A percentile compares a stretch with the other conserved stretches of the same genome.
phyloP scores from a whole-genome alignment of 2,888 invertebrate species.

The Drosophila anceps region DNA sequence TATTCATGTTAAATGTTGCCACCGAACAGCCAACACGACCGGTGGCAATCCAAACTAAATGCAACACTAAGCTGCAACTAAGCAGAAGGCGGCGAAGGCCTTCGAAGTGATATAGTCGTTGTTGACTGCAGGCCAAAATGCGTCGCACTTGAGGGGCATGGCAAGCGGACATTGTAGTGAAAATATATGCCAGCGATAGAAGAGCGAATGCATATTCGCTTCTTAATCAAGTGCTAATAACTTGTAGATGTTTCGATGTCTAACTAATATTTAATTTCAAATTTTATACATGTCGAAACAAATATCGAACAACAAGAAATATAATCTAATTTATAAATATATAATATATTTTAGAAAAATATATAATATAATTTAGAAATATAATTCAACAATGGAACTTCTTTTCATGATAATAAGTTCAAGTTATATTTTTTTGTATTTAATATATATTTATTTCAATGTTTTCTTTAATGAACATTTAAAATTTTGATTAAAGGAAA shows the following conservation, averaged over 20 bases:
- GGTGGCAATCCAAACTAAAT: slow-evolving; percentile 71
- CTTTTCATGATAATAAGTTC: not conserved
- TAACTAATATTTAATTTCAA: not conserved
- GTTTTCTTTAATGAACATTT: no score
- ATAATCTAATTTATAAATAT: not conserved
- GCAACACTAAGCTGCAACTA: slow-evolving; percentile 54
- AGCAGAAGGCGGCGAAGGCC: slow-evolving; percentile 3
- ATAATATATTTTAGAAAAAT: not conserved
- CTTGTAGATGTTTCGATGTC: not conserved
- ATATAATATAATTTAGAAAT: not conserved
- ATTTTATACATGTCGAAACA: no score
- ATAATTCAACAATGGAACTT: not conserved
- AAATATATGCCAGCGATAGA: slow-evolving; percentile 1
- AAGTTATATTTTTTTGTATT: no score
- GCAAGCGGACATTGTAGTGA: slow-evolving; percentile 16
- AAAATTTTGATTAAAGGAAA: not conserved
- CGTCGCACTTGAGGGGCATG: slow-evolving; percentile 40
- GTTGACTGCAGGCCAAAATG: slow-evolving; percentile 31
- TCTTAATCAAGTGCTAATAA: slow-evolving; percentile 6
- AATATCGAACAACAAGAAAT: no score
- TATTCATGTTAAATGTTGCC: slow-evolving; percentile 45
- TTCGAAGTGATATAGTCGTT: not conserved
- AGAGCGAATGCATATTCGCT: not conserved
- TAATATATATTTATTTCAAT: no score
- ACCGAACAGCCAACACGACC: slow-evolving; percentile 34